These are phyloP conservation scores for Plusia festucae DNA, from an alignment of 2,888 invertebrate genomes.

Conservation along the genomic window DNA sequence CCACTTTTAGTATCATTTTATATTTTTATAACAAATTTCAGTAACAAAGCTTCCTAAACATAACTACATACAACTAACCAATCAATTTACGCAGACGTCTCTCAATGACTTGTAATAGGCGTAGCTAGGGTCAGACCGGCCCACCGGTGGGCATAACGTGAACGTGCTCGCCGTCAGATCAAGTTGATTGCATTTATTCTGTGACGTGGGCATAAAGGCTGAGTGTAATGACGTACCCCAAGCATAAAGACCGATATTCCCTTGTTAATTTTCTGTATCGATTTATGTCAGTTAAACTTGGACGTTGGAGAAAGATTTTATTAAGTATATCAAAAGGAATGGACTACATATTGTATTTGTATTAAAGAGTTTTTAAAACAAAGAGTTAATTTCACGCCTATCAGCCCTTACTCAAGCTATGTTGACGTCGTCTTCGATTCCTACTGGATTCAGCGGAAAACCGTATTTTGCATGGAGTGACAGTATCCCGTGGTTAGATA, in stretches of 20 bases:
- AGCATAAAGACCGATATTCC: conserved; percentile 48
- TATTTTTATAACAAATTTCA: too few relatives aligned
- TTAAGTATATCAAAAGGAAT: conserved; percentile 7
- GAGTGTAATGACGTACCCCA: conserved; percentile 51
- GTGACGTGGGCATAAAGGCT: conserved; percentile 56
- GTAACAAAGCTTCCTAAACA: too few relatives aligned
- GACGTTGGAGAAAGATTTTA: conserved; percentile 35
- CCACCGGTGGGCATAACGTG: conserved; percentile 63
- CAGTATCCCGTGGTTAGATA: too few relatives aligned
- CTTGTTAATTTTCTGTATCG: conserved; percentile 54
- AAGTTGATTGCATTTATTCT: conserved; percentile 72
- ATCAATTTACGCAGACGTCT: conserved; percentile 67
- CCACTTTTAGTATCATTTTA: too few relatives aligned
- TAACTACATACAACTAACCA: conserved; percentile 61
- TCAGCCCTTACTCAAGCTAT: too few relatives aligned
- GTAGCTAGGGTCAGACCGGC: conserved; percentile 51
- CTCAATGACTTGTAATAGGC: conserved; percentile 67
- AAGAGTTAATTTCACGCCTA: too few relatives aligned
- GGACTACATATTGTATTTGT: too few relatives aligned
- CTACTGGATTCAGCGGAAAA: too few relatives aligned
- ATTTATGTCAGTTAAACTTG: conserved; percentile 51
- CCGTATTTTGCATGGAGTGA: background rate
- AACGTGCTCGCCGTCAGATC: conserved; percentile 68
- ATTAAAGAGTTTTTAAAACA: too few relatives aligned
- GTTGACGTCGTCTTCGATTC: too few relatives aligned